Evolutionary conservation across 2,888 invertebrate species (phyloP), one percentile per base, ranked within the genome.

Genomic region (Microdon myrmicae): DNA sequence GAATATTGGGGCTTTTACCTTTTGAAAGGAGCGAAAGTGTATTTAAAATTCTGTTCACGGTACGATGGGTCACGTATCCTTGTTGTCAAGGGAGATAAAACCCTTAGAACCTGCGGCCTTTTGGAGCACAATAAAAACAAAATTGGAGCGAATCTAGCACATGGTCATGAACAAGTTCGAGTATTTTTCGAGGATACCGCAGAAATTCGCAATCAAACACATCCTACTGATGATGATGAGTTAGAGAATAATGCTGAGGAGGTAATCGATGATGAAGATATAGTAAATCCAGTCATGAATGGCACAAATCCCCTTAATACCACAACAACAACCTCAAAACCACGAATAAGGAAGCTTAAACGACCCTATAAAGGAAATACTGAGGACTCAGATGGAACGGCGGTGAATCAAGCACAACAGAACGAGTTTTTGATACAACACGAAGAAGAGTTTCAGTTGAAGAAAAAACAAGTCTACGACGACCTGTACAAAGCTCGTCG

Each of bases 1-100:
- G 92, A 93, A 76, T 93, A 92, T 77, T 93, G 92, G 92, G 92
- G 92, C 2, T 92, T 93, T 79, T 92, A 89, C 80, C 81, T 93
- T 34, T 81, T 90, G 37, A 86, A 87, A 77, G 92, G 91, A 14
- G 90, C 92, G 1, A 85, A 84, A 7, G 91, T 93, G 2, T 85
- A 86, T 67, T 80, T 93, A 14, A 89, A 90, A 72, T 88, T 90
- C 31, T 93, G 92, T 75, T 92, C 92, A 7, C 85, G 89, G 73
- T 89, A 85, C 74, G 85, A 87, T 69, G 92, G 92, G 9, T 88
- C 92, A 0, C 86, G 90, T 54, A 87, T 93, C 72, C 81, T 93
- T 70, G 89, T 93, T 2, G 90, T 92, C 0, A 87, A 89, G 78
- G 93, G 91, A 5, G 90, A 89, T 35, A 86, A 86, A 71, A 87